Evolutionary conservation across 2,113 vertebrate species (phyloP).

Genomic region (Columba livia): DNA sequence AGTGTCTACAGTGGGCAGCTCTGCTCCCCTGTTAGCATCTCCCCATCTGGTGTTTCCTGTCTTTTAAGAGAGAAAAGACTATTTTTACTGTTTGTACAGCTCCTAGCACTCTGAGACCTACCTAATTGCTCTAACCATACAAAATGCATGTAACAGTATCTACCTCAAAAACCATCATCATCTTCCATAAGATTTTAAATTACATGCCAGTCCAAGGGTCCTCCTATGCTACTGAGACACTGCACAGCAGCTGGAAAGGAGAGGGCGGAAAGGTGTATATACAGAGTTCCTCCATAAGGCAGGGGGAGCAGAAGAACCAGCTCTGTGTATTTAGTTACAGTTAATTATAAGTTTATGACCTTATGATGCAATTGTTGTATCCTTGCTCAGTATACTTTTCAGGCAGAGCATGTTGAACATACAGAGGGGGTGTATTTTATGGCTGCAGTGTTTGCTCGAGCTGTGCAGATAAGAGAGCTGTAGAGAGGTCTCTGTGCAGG

Average conservation of each 20-base stretch:
- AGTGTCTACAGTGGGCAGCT: not conserved
- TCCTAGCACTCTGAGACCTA: not conserved
- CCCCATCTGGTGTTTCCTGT: not conserved
- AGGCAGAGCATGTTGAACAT: not conserved
- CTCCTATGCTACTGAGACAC: not conserved
- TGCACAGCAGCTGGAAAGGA: constrained; percentile 3
- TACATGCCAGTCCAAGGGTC: not conserved
- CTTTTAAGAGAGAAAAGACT: not conserved
- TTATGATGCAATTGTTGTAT: constrained; percentile 50
- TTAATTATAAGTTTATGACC: constrained; percentile 61
- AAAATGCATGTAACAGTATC: not conserved
- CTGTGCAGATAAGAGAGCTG: not conserved
- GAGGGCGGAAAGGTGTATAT: not conserved
- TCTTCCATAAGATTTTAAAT: constrained; percentile 14
- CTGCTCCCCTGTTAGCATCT: not conserved
- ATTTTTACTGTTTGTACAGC: not conserved
- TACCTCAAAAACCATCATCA: not conserved
- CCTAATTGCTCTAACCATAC: not conserved
- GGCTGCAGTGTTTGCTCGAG: constrained; percentile 22
- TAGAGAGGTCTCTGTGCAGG: fast-evolving
- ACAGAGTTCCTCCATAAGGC: not conserved
- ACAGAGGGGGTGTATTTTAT: constrained; percentile 4
- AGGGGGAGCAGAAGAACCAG: constrained; percentile 11
- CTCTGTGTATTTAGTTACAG: constrained; percentile 21
- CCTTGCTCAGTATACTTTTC: constrained; percentile 50